Evolutionary conservation across 1,140 invertebrate species (phyloP), one percentile per base, ranked within the genome.

Genomic region (Grapholita molesta): DNA sequence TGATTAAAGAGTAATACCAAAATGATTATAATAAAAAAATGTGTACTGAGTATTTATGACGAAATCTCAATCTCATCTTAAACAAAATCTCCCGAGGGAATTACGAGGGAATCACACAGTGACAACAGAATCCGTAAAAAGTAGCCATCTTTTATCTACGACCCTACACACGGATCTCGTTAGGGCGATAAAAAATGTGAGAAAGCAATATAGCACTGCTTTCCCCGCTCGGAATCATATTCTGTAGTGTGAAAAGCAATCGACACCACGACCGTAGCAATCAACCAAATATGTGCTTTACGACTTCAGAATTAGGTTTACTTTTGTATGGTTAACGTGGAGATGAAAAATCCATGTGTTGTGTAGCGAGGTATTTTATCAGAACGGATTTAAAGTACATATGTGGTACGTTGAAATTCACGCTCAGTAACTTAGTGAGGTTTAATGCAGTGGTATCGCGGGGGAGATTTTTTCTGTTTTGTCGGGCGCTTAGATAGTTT

Each of bases 191-290:
- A 61, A 61, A 61, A 15, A 61, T 28, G 55, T 61, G 48, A 69
- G 70, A 70, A 68, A 71, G 71, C 67, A 71, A 71, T 74, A 69
- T 18, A 38, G 64, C 69, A 66, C 73, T 75, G 76, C 81, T 83
- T 85, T 85, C 79, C 83, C 80, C 71, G 70, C 80, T 21, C 82
- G 72, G 80, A 80, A 82, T 80, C 77, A 76, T 83, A 78, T 76
- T 73, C 71, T 72, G 74, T 64, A 55, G 53, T 55, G 73, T 77
- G 76, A 75, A 79, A 78, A 78, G 71, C 74, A 71, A 77, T 79
- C 75, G 75, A 76, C 73, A 68, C 77, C 70, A 28, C 38, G n/a
- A 21, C 11, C 15, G n/a, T 42, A 12, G 18, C 42, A 5, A 21
- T 7, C 2, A 21, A 48, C 1, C 8, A 18, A 48, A 48, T 21